phyloP scores from a whole-genome alignment of 1,140 invertebrate genomes.

The Pogonognathellus flavescens region DNA sequence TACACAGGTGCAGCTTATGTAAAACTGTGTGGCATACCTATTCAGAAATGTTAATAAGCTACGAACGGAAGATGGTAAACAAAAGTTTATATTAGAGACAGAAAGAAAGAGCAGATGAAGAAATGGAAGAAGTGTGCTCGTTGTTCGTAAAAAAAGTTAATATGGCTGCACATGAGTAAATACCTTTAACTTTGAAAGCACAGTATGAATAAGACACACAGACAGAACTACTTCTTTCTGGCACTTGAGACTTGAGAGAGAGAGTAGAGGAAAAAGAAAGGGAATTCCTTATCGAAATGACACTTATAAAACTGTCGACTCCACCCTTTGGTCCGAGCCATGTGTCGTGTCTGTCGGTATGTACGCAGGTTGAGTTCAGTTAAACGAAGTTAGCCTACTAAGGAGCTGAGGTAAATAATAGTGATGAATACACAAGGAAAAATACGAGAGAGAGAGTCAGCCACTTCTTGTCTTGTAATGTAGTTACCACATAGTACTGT shows the following conservation, averaged over 20 bases:
- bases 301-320: conserved; percentile 62
- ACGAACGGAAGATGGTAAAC: conserved; percentile 16
- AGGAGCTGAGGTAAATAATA: neutral
- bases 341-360: conserved; percentile 17
- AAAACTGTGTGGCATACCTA: conserved; percentile 35
- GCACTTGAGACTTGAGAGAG: too few species aligned
- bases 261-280: conserved; percentile 2
- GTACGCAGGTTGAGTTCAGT: neutral
- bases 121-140: neutral
- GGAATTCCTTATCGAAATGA: conserved; percentile 62
- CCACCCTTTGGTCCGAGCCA: conserved; percentile 52
- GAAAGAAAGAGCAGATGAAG: neutral
- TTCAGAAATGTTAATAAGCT: conserved; percentile 43
- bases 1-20: conserved; percentile 42
- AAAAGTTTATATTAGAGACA: neutral
- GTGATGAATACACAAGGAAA: neutral
- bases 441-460: neutral
- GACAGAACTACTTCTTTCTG: too few species aligned
- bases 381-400: neutral
- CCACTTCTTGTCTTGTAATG: conserved; percentile 17
- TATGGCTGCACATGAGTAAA: neutral
- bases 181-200: too few species aligned
- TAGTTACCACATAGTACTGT: neutral
- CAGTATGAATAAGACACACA: too few species aligned
- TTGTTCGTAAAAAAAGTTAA: neutral